Evolutionary conservation across 2,797 vertebrate genomes (phyloP).

Genomic region (Furcifer pardalis): DNA sequence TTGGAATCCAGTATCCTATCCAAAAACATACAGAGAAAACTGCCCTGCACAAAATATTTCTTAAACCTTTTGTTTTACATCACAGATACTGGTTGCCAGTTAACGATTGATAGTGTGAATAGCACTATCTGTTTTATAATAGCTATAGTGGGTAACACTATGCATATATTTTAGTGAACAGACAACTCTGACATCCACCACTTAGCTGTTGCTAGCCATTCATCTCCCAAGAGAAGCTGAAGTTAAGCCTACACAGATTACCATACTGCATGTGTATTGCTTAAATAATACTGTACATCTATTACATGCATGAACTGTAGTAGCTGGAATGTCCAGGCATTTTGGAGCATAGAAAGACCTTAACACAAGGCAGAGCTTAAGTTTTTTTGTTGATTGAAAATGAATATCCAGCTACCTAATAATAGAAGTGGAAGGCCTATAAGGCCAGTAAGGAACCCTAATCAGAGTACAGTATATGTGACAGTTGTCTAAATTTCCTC

Average conservation of each 20-base stretch:
- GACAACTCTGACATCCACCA: not conserved
- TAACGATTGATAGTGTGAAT: not conserved
- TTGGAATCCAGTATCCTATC: not conserved
- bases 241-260: not conserved
- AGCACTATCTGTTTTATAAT: not conserved
- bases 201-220: no score
- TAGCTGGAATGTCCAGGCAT: not conserved
- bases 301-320: no score
- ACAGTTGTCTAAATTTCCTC: no score
- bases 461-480: no score
- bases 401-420: no score
- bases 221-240: not conserved
- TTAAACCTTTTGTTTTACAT: not conserved
- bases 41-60: not conserved
- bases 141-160: not conserved
- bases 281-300: not conserved
- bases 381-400: not conserved
- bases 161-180: not conserved
- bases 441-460: no score
- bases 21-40: not conserved
- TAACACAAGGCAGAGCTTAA: not conserved
- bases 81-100: not conserved
- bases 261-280: not conserved
- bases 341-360: not conserved
- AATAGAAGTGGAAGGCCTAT: no score